A percentile compares a stretch with the other conserved stretches of the same genome.
These are phyloP conservation scores for Pollimyrus isidori DNA, from an alignment of 2,113 vertebrate genomes.

Conservation along the genomic window DNA sequence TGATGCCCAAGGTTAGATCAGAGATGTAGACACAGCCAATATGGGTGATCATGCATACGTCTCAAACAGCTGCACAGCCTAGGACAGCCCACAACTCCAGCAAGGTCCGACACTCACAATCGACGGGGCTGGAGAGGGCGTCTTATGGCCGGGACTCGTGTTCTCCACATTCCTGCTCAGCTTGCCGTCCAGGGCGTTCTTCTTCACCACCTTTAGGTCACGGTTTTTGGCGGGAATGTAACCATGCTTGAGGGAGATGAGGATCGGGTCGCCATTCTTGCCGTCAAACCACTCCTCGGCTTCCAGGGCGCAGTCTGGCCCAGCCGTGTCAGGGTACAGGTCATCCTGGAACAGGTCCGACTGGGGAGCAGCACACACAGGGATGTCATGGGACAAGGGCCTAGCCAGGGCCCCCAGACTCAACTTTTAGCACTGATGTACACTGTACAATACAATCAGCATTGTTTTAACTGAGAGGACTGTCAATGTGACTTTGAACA, in stretches of 20 bases:
- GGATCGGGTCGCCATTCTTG: conserved; percentile 80
- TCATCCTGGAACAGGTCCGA: conserved; percentile 97
- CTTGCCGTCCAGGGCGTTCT: conserved; percentile 86
- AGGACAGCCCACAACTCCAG: neutral
- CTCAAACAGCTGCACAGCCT: neutral
- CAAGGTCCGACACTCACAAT: conserved; percentile 50
- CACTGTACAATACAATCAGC: neutral
- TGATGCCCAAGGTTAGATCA: neutral
- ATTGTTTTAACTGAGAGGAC: neutral
- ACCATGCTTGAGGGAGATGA: conserved; percentile 88
- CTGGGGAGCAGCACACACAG: conserved; percentile 47
- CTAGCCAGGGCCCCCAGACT: neutral
- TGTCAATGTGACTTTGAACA: neutral
- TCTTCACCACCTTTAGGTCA: conserved; percentile 90
- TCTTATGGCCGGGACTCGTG: conserved; percentile 65
- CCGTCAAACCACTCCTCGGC: conserved; percentile 95
- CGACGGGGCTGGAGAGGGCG: conserved; percentile 44
- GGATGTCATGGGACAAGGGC: neutral
- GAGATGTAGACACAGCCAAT: neutral
- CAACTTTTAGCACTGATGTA: neutral
- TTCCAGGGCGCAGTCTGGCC: conserved; percentile 81
- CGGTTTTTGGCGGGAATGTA: conserved; percentile 86
- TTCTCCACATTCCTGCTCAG: conserved; percentile 75
- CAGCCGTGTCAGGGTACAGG: conserved; percentile 87
- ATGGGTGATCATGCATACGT: neutral